Percentiles rank a stretch among this genome's conserved stretches.
Evolutionary conservation across 2,113 vertebrate species (phyloP).

Genomic region (Leiothrix lutea): DNA sequence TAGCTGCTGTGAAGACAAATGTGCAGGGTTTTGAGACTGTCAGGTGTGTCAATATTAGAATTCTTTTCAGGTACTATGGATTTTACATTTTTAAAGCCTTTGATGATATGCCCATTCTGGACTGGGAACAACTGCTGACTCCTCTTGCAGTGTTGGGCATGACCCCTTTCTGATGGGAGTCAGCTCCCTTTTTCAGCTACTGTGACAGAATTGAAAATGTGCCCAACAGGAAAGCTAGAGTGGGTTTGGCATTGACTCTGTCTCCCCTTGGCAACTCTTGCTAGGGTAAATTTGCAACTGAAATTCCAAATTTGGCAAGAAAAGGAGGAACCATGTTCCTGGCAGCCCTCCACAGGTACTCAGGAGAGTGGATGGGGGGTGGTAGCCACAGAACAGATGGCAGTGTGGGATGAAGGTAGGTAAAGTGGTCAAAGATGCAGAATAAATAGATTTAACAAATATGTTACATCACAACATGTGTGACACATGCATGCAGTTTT

Average conservation of each 20-base stretch:
- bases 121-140: not conserved
- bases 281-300: conserved; percentile 43
- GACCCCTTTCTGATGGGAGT: not conserved
- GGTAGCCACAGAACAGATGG: conserved; percentile 51
- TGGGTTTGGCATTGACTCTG: not conserved
- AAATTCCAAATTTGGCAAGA: conserved; percentile 58
- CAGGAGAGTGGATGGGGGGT: not conserved
- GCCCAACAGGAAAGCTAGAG: conserved; percentile 4
- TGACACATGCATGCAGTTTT: conserved; percentile 9
- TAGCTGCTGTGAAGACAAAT: not conserved
- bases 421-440: conserved; percentile 18
- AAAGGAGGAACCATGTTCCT: conserved; percentile 45
- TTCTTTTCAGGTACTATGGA: not conserved
- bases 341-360: conserved; percentile 31
- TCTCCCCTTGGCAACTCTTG: conserved; percentile 28
- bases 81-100: not conserved
- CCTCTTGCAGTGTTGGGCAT: not conserved
- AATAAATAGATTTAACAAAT: conserved; percentile 42
- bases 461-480: conserved; percentile 11
- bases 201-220: conserved; percentile 15
- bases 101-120: not conserved
- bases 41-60: not conserved
- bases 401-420: conserved; percentile 5
- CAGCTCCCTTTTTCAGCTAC: not conserved
- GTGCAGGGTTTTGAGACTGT: not conserved